Percentiles rank a stretch among this genome's conserved stretches.
Conservation (phyloP, 2,797 vertebrate species). For the Lutjanus argentimaculatus region DNA sequence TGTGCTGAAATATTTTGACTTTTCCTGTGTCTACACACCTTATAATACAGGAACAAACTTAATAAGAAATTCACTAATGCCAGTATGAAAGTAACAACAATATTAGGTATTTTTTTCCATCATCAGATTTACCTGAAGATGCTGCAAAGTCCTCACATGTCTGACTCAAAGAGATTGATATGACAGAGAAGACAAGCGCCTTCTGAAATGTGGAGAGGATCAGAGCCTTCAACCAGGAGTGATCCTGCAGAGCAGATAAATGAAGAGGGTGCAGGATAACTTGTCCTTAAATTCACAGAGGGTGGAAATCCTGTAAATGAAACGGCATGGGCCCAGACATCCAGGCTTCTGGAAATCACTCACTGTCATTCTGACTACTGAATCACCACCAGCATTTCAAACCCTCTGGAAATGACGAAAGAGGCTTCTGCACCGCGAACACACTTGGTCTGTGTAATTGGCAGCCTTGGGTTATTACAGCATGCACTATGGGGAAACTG, state of each 20-base stretch:
- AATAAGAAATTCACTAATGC: not conserved
- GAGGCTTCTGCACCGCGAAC: slow-evolving; percentile 56
- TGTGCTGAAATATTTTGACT: not conserved
- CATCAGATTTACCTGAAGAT: slow-evolving; percentile 9
- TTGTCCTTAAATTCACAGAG: slow-evolving; percentile 22
- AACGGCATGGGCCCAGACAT: slow-evolving; percentile 4
- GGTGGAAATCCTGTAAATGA: slow-evolving; percentile 25
- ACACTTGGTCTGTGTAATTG: slow-evolving; percentile 64
- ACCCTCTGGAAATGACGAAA: slow-evolving; percentile 44
- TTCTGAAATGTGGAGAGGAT: slow-evolving; percentile 21
- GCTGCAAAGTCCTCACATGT: slow-evolving; percentile 15
- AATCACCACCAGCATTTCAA: slow-evolving; percentile 46
- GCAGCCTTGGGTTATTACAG: slow-evolving; percentile 70
- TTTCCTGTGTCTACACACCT: not conserved
- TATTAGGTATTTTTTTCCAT: not conserved
- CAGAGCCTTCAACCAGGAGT: slow-evolving; percentile 17
- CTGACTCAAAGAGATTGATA: slow-evolving; percentile 44
- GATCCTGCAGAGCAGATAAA: slow-evolving; percentile 43
- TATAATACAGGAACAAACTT: not conserved
- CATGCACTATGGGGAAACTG: slow-evolving; percentile 57
- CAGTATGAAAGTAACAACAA: not conserved
- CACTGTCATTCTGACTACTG: slow-evolving; percentile 35
- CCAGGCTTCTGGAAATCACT: slow-evolving; percentile 47
- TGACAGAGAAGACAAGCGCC: slow-evolving; percentile 6
- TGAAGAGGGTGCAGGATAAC: slow-evolving; percentile 27